Evolutionary conservation across 2,888 invertebrate species (phyloP).

Genomic region (Hydrotaea diabolus): DNA sequence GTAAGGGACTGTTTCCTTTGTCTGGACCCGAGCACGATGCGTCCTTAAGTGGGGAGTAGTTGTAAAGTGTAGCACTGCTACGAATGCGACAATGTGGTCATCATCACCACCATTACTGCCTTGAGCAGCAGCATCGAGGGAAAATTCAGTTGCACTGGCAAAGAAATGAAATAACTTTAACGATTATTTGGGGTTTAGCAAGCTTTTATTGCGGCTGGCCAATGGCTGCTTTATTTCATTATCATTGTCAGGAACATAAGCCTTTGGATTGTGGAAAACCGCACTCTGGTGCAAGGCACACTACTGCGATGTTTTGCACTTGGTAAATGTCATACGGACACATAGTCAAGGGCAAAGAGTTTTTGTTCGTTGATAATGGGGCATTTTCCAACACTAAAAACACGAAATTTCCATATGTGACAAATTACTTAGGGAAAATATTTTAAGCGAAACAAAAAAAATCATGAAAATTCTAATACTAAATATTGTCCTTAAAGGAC

Average conservation of each 20-base stretch:
- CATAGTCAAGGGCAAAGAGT: neutral
- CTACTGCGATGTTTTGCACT: no score
- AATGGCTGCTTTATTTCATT: constrained; percentile 57
- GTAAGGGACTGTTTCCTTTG: constrained; percentile 45
- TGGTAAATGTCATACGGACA: neutral
- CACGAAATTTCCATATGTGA: no score
- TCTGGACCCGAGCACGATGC: constrained; percentile 7
- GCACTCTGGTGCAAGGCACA: neutral
- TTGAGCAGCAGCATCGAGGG: neutral
- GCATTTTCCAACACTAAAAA: no score
- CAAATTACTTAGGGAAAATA: no score
- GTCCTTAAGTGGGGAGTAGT: constrained; percentile 31
- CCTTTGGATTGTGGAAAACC: constrained; percentile 31
- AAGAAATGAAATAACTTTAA: constrained; percentile 74
- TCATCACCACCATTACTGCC: neutral
- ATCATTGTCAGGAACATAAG: constrained; percentile 36
- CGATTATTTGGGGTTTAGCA: constrained; percentile 78
- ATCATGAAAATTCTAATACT: no score
- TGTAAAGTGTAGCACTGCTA: constrained; percentile 7
- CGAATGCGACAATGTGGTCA: constrained; percentile 10
- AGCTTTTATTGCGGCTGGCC: constrained; percentile 71
- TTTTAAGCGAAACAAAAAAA: no score
- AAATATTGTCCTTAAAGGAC: no score
- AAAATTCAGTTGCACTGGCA: constrained; percentile 54
- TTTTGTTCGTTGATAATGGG: no score